Evolutionary conservation across 35 echinoderm and acorn worm species (phyloP).

Genomic region (Patiria miniata): DNA sequence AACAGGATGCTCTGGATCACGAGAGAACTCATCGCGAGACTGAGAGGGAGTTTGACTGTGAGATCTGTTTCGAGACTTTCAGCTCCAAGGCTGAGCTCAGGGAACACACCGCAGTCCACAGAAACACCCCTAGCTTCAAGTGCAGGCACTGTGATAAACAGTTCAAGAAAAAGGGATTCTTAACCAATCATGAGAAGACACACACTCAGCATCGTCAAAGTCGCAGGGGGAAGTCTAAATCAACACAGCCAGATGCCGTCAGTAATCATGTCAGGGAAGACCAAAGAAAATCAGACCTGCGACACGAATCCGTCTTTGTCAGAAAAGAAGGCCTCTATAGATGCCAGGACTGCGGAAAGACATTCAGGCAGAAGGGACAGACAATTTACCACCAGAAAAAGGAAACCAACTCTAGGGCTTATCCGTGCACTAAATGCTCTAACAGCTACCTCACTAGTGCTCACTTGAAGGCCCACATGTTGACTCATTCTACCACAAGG

Average conservation of each 20-base stretch:
- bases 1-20: neutral
- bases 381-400: conserved; percentile 11
- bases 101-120: neutral
- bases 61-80: neutral
- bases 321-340: neutral
- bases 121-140: neutral
- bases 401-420: neutral
- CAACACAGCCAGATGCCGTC: neutral
- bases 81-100: neutral
- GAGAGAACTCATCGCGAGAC: neutral
- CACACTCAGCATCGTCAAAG: neutral
- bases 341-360: conserved; percentile 21
- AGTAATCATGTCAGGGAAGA: neutral
- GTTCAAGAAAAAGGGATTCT: conserved; percentile 4
- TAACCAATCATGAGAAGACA: conserved; percentile 5
- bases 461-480: conserved; percentile 8
- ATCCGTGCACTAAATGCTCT: neutral
- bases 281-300: neutral
- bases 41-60: conserved; percentile 10
- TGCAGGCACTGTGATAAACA: neutral
- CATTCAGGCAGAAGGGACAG: conserved; percentile 15
- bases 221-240: neutral
- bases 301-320: neutral
- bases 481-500: neutral
- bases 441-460: conserved; percentile 11